A percentile compares a stretch with the other conserved stretches of the same genome.
phyloP scores from a whole-genome alignment of 2,888 invertebrate genomes.

The Asteroscopus sphinx region DNA sequence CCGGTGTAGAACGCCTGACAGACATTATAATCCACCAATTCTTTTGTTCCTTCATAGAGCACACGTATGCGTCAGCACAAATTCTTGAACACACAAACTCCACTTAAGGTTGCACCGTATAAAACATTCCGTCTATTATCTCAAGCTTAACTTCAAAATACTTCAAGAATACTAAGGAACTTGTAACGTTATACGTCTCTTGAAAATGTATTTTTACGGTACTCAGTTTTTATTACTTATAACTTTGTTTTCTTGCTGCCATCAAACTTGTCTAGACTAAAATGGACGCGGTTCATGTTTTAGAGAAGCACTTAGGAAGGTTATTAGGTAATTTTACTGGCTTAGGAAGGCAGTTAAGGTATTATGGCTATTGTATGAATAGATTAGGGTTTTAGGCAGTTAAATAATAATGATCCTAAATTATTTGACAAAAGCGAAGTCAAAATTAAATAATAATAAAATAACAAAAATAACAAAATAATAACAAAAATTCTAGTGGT shows the following conservation, averaged over 20 bases:
- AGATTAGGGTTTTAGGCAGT: slow-evolving; percentile 1
- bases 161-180: slow-evolving; percentile 8
- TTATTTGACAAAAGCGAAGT: no score
- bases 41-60: no score
- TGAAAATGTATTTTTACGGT: slow-evolving; percentile 40
- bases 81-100: background rate
- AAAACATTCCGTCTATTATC: slow-evolving; percentile 7
- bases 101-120: slow-evolving; percentile 1
- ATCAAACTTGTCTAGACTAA: slow-evolving; percentile 55
- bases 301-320: slow-evolving; percentile 24
- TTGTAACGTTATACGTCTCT: slow-evolving; percentile 13
- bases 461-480: no score
- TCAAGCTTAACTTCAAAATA: slow-evolving; percentile 1
- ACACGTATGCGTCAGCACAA: background rate
- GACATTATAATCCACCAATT: no score
- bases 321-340: slow-evolving; percentile 22
- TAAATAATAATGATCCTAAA: background rate
- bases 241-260: slow-evolving; percentile 41
- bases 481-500: no score
- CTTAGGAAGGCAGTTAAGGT: slow-evolving; percentile 5
- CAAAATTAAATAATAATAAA: background rate
- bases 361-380: slow-evolving; percentile 2
- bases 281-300: slow-evolving; percentile 28
- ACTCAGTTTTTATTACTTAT: slow-evolving; percentile 39
- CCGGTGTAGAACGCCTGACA: no score